A percentile compares a stretch with the other conserved stretches of the same genome.
Evolutionary conservation across 2,888 invertebrate genomes (phyloP).

Genomic region (Aphrophora alni): DNA sequence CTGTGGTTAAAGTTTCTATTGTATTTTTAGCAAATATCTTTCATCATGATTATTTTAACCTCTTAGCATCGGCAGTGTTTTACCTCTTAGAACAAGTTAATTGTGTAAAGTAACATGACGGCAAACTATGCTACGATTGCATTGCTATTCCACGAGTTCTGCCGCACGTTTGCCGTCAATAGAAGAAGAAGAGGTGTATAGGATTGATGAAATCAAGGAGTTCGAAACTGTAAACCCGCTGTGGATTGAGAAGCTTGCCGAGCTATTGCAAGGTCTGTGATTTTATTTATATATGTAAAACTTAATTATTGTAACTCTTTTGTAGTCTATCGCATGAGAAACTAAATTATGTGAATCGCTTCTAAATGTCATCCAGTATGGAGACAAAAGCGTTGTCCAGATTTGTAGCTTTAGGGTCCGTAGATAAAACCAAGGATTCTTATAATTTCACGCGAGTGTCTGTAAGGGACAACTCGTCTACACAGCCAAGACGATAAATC

Average conservation of each 20-base stretch:
- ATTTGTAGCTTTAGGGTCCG: no score
- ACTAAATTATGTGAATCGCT: no score
- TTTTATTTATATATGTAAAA: no score
- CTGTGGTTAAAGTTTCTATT: background rate
- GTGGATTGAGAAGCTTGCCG: slow-evolving; percentile 78
- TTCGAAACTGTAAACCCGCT: slow-evolving; percentile 80
- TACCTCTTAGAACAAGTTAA: background rate
- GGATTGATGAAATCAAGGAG: slow-evolving; percentile 85
- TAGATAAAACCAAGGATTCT: no score
- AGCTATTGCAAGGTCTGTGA: slow-evolving; percentile 67
- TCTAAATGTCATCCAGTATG: no score
- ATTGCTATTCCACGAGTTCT: slow-evolving; percentile 75
- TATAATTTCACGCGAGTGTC: no score
- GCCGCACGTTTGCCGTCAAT: slow-evolving; percentile 66
- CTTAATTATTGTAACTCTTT: no score
- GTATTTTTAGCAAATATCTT: background rate
- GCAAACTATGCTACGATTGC: slow-evolving; percentile 74
- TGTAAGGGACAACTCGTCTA: no score
- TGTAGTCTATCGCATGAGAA: no score
- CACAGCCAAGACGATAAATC: no score
- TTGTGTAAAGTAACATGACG: slow-evolving; percentile 18
- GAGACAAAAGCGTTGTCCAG: no score
- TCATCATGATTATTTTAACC: background rate
- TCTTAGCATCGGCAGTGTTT: background rate
- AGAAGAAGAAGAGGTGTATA: slow-evolving; percentile 66